Percentiles rank a stretch among this genome's conserved stretches.
phyloP scores from a whole-genome alignment of 2,113 vertebrate species.

The Alethe castanea region DNA sequence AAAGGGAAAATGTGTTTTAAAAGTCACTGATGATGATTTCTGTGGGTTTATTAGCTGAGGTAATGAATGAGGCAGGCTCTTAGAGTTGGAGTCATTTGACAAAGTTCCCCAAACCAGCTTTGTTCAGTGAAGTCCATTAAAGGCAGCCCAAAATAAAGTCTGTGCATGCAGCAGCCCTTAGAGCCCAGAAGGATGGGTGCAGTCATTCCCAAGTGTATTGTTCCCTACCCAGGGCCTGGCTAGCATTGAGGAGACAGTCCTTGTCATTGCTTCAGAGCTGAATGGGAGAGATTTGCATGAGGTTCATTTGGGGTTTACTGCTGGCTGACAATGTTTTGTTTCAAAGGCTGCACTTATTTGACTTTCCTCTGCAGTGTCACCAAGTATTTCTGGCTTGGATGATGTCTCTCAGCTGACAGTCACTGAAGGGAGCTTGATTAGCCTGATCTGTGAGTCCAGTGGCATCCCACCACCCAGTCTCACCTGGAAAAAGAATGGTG shows the following conservation, averaged over 20 bases:
- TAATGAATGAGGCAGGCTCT: not conserved
- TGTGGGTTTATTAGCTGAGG: not conserved
- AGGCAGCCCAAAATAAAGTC: not conserved
- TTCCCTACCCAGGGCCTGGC: not conserved
- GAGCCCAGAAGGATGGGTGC: not conserved
- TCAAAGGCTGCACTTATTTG: not conserved
- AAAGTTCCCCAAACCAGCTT: not conserved
- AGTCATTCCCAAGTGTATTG: not conserved
- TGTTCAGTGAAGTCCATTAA: not conserved
- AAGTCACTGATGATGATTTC: not conserved
- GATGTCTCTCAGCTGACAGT: conserved; percentile 80
- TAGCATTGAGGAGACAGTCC: not conserved
- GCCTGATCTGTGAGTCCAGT: conserved; percentile 90
- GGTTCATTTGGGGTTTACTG: not conserved
- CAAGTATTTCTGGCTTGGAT: conserved; percentile 84
- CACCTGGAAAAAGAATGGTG: conserved; percentile 89
- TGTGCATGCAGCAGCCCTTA: not conserved
- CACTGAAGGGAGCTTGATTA: conserved; percentile 85
- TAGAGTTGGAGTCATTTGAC: not conserved
- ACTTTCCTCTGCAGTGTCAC: conserved; percentile 75
- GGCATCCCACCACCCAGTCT: conserved; percentile 92
- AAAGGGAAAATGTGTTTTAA: not conserved
- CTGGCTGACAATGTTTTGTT: not conserved
- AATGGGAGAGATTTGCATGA: not conserved
- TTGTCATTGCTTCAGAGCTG: not conserved